phyloP scores from a whole-genome alignment of 1,140 invertebrate genomes.

The Cylas formicarius region DNA sequence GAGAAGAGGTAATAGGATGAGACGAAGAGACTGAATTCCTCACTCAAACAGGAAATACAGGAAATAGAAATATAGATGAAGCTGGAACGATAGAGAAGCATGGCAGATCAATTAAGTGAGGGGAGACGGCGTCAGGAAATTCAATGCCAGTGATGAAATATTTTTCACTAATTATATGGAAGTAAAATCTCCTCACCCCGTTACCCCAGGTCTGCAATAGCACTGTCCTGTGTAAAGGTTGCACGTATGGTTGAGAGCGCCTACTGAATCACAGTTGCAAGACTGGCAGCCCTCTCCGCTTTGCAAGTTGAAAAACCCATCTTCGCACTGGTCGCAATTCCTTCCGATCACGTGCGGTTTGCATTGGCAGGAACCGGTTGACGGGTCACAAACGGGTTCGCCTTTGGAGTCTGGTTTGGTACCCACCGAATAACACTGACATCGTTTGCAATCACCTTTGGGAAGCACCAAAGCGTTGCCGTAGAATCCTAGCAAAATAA shows the following conservation, averaged over 20 bases:
- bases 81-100: no score
- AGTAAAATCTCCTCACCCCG: slow-evolving; percentile 62
- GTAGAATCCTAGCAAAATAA: slow-evolving; percentile 59
- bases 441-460: slow-evolving; percentile 79
- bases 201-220: slow-evolving; percentile 76
- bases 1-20: no score
- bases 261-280: slow-evolving; percentile 81
- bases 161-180: no score
- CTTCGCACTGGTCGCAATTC: slow-evolving; percentile 82
- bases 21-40: no score
- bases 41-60: no score
- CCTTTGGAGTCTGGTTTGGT: slow-evolving; percentile 62
- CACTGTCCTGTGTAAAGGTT: slow-evolving; percentile 75
- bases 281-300: slow-evolving; percentile 77
- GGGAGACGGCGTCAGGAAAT: no score
- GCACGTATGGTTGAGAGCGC: slow-evolving; percentile 78
- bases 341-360: slow-evolving; percentile 77
- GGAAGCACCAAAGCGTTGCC: slow-evolving; percentile 74
- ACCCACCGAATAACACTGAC: slow-evolving; percentile 75
- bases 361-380: slow-evolving; percentile 79
- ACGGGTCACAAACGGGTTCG: slow-evolving; percentile 68
- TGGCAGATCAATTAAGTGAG: no score
- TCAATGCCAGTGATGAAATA: no score
- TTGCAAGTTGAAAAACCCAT: slow-evolving; percentile 75
- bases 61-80: no score